phyloP scores from a whole-genome alignment of 1,140 invertebrate genomes.

The Drosophila varians region DNA sequence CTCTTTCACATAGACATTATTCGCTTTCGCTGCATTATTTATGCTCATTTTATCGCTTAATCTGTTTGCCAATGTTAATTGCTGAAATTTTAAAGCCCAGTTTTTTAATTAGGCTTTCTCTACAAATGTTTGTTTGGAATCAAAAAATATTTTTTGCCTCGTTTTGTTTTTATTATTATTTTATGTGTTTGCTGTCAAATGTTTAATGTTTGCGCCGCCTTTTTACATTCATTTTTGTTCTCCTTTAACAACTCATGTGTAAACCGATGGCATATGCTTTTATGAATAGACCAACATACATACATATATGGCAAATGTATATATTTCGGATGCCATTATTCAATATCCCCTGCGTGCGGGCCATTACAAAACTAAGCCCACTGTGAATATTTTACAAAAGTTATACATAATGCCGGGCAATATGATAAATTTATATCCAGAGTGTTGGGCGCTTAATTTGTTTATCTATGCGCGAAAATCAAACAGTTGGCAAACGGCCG shows the following conservation, averaged over 20 bases:
- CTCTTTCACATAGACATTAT: conserved; percentile 4
- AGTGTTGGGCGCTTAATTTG: conserved; percentile 16
- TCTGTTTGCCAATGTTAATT: conserved; percentile 75
- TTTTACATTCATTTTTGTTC: conserved; percentile 13
- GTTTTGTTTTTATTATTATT: conserved; percentile 45
- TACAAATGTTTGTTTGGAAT: conserved; percentile 18
- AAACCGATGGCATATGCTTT: conserved; percentile 49
- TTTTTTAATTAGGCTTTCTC: conserved; percentile 4
- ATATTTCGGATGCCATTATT: neutral
- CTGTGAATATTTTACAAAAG: conserved; percentile 13
- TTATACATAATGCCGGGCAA: conserved; percentile 14
- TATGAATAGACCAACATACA: conserved; percentile 15
- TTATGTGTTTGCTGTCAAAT: conserved; percentile 68
- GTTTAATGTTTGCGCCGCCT: conserved; percentile 43
- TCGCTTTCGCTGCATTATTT: conserved; percentile 47
- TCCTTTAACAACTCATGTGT: conserved; percentile 63
- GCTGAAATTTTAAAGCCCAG: conserved; percentile 43
- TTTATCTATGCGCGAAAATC: conserved; percentile 31
- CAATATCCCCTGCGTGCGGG: conserved; percentile 22
- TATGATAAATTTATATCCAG: conserved; percentile 20
- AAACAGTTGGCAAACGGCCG: too few species aligned
- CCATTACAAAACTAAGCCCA: conserved; percentile 25
- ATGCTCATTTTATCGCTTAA: conserved; percentile 70
- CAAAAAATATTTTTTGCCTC: conserved; percentile 24
- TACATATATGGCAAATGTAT: neutral